Base-by-base conservation (phyloP, 2,113 vertebrate species). In the Zeus faber region DNA sequence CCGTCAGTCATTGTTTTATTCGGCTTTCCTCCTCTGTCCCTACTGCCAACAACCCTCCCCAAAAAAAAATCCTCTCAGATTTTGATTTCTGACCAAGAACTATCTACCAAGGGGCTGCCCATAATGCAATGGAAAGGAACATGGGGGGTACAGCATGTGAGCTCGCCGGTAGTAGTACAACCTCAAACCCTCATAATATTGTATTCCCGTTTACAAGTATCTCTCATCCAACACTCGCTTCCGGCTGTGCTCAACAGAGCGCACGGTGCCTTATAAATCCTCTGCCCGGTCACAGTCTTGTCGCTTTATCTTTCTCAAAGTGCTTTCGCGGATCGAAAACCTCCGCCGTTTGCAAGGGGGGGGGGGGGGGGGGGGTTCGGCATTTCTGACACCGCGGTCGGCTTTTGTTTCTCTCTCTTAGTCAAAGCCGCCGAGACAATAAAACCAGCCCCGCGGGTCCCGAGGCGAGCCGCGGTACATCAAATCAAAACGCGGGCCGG, bases 11-110 rank as follows among this genome's bases (percentile, higher is more conserved):
- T 82, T 82, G 79, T 84, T 73, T 70, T 74, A 57, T 53, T 23
- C 16, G 62, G 29, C 71, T 58, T 51, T 76, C 74, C 69, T 70
- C 60, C 45, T 59, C 61, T 56, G 25, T 8, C 41, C 53, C 31
- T 40, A 4, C 37, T 31, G 33, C 45, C 11, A 3, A 3, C 23
- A 6, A 17, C 37, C 14, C 62, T 68, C 52, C 50, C 31, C n/a
- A n/a, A n/a, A n/a, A n/a, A n/a, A n/a, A n/a, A n/a, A n/a, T 31
- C n/a, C 1, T 58, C 59, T 76, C 57, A 76, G 57, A 85, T 82
- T 79, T 75, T 77, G 82, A 80, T 84, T 83, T 81, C 61, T 70
- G 62, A 82, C 76, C 77, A 64, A 77, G 81, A 86, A 84, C 81
- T 74, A 83, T 85, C 71, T 77, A 62, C 62, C 66, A n/a, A 49